Conservation (phyloP, 2,113 vertebrate species). For the Menura novaehollandiae region DNA sequence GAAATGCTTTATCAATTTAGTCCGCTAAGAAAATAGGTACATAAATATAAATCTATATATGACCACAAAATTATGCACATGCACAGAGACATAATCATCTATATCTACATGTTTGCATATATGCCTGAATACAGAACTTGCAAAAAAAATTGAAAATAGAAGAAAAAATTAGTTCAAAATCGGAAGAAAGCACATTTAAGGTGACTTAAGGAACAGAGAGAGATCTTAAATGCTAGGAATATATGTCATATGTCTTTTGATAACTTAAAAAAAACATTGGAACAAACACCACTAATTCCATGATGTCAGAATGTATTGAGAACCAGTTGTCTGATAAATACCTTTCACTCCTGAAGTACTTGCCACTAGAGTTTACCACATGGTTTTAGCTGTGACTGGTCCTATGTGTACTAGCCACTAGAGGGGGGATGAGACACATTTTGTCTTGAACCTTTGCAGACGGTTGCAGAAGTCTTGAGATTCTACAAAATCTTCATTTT, state of each 20-base stretch:
- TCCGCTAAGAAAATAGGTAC: background rate
- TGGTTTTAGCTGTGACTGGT: background rate
- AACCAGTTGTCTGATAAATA: background rate
- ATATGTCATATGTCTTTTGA: background rate
- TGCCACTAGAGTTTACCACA: background rate
- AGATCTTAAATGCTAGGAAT: background rate
- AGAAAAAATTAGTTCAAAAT: background rate
- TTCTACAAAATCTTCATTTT: background rate
- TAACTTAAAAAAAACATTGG: background rate
- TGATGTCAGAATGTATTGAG: background rate
- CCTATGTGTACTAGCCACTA: slow-evolving; percentile 38
- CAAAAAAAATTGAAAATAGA: background rate
- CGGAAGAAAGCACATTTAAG: background rate
- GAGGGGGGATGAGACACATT: slow-evolving; percentile 36
- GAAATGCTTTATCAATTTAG: background rate
- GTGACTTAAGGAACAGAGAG: background rate
- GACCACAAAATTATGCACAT: background rate
- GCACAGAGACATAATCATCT: background rate
- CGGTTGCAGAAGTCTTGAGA: background rate
- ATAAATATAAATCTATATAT: background rate
- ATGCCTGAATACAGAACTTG: background rate
- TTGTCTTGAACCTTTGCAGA: background rate
- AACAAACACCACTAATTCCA: background rate
- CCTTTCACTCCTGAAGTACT: background rate
- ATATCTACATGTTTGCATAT: background rate